Percentiles rank a stretch among this genome's conserved stretches.
Evolutionary conservation across 2,113 vertebrate genomes (phyloP).

Genomic region (Elephas maximus): DNA sequence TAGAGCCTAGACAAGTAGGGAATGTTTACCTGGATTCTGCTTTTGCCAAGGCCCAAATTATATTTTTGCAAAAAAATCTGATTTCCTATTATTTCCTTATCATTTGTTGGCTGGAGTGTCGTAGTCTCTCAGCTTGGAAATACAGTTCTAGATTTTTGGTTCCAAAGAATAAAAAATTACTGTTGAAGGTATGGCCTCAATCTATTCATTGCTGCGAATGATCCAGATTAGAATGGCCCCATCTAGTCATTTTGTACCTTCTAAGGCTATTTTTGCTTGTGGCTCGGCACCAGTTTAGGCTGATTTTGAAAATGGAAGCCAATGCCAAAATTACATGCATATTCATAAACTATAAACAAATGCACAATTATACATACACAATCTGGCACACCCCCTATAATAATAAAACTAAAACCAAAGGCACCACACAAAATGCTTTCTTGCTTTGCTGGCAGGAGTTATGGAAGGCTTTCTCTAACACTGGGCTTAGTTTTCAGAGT

Average conservation of each 20-base stretch:
- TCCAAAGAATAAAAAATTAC: conserved; percentile 39
- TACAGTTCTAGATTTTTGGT: neutral
- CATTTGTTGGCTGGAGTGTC: neutral
- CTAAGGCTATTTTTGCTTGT: conserved; percentile 56
- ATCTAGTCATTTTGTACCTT: neutral
- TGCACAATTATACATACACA: conserved; percentile 68
- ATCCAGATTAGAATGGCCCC: neutral
- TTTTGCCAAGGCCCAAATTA: conserved; percentile 35
- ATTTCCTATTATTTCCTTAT: conserved; percentile 44
- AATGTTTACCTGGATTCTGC: conserved; percentile 36
- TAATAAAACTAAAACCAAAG: conserved; percentile 77
- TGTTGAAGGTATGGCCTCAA: neutral
- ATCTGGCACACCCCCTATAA: conserved; percentile 62
- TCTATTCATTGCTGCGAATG: neutral
- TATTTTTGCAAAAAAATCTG: neutral
- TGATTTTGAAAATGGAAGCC: conserved; percentile 70
- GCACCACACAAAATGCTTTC: conserved; percentile 54
- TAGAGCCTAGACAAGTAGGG: neutral
- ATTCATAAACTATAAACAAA: conserved; percentile 75
- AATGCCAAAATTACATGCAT: conserved; percentile 72
- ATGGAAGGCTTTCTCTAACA: conserved; percentile 66
- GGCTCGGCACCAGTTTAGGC: conserved; percentile 8
- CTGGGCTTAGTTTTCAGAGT: conserved; percentile 71
- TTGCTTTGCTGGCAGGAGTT: conserved; percentile 58
- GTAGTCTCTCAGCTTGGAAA: conserved; percentile 34